Percentiles rank a stretch among this genome's conserved stretches.
Evolutionary conservation across 2,113 vertebrate genomes (phyloP).

Genomic region (Ciconia maguari): DNA sequence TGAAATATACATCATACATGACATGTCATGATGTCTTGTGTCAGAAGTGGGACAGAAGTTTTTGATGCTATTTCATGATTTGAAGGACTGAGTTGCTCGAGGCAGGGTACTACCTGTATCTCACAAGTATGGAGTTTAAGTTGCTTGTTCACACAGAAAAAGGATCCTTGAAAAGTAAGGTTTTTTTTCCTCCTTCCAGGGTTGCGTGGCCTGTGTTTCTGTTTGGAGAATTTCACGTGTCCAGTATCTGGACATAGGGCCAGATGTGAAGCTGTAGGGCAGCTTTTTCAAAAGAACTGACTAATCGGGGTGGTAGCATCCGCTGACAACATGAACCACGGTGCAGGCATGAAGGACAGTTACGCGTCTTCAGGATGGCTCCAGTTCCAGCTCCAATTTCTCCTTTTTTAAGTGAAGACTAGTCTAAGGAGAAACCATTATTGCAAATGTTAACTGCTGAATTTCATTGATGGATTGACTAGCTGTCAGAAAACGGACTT

Average conservation of each 20-base stretch:
- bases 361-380: not conserved
- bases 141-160: not conserved
- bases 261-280: not conserved
- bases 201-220: not conserved
- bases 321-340: not conserved
- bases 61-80: not conserved
- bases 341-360: not conserved
- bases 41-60: not conserved
- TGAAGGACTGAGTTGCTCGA: not conserved
- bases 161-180: not conserved
- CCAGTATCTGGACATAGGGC: not conserved
- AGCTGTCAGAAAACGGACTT: not conserved
- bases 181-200: not conserved
- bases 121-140: not conserved
- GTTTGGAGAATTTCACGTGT: not conserved
- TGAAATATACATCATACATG: accelerated
- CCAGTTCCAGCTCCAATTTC: not conserved
- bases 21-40: not conserved
- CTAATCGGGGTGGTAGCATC: not conserved
- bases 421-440: not conserved
- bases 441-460: not conserved
- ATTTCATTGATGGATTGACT: not conserved
- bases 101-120: not conserved
- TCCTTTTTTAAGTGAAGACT: not conserved
- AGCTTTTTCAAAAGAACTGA: not conserved